Percentiles rank a stretch among this genome's conserved stretches.
Evolutionary conservation across 2,113 vertebrate species (phyloP).

Genomic region (Notarius lentiginosus): DNA sequence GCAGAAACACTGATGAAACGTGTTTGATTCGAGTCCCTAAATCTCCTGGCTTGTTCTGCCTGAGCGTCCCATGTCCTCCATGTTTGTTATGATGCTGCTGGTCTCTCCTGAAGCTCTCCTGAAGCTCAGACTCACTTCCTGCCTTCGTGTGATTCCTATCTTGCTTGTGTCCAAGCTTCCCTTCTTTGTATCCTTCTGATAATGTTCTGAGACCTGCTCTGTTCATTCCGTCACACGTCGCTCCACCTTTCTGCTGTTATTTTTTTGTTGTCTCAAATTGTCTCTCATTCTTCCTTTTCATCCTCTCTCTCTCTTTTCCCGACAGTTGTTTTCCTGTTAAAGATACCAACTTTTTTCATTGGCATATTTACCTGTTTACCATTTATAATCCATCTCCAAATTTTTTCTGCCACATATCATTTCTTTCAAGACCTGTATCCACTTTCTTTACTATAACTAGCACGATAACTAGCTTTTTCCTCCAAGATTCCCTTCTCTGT

Average conservation of each 20-base stretch:
- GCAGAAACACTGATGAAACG: conserved; percentile 85
- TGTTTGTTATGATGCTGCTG: neutral
- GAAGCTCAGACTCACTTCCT: conserved; percentile 6
- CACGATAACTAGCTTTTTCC: neutral
- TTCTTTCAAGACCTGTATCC: conserved; percentile 69
- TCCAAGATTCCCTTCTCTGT: neutral
- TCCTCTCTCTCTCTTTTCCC: conserved; percentile 17
- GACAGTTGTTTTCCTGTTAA: conserved; percentile 77
- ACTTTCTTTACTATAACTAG: conserved; percentile 51
- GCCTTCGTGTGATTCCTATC: neutral
- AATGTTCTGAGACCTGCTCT: neutral
- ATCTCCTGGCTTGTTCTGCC: conserved; percentile 4
- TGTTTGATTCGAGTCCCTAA: conserved; percentile 41
- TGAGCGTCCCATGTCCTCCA: neutral
- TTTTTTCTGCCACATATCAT: neutral
- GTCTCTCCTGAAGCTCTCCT: neutral
- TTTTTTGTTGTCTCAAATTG: neutral
- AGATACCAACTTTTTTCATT: conserved; percentile 55
- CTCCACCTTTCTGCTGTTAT: neutral
- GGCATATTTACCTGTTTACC: conserved; percentile 30
- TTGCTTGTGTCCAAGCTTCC: neutral
- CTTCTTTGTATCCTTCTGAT: neutral
- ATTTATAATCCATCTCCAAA: neutral
- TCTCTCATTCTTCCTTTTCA: neutral
- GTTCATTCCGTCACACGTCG: conserved; percentile 41